These are phyloP conservation scores for Microcebus lehilahytsara DNA, from an alignment of 2,113 vertebrate species.

Conservation along the genomic window DNA sequence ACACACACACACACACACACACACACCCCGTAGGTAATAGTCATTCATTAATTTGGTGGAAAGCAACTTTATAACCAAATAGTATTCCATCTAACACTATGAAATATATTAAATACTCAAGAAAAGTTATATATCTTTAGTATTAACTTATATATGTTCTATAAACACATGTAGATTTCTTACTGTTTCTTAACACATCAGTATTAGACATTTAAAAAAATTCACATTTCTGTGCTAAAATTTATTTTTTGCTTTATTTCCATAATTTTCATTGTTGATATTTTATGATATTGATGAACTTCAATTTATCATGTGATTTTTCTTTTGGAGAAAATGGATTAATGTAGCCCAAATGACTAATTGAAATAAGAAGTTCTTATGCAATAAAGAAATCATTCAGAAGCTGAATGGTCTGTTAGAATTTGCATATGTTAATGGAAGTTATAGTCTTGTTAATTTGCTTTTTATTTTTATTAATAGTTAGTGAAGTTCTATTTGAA, in stretches of 20 bases:
- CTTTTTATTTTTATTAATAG: not conserved
- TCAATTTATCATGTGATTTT: slow-evolving; percentile 19
- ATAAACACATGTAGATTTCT: not conserved
- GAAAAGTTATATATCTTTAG: not conserved
- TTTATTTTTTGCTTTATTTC: not conserved
- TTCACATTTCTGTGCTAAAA: not conserved
- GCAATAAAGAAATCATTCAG: slow-evolving; percentile 28
- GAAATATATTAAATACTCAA: not conserved
- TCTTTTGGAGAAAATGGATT: not conserved
- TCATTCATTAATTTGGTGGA: slow-evolving; percentile 6
- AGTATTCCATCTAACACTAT: not conserved
- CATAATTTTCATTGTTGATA: not conserved
- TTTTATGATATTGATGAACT: not conserved
- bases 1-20: no score
- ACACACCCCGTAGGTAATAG: not conserved
- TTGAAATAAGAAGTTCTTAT: not conserved
- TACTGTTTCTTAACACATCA: not conserved
- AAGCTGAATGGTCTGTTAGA: not conserved
- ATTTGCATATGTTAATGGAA: not conserved
- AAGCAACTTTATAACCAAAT: not conserved
- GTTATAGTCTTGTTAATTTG: not conserved
- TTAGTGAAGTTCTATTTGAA: slow-evolving; percentile 24
- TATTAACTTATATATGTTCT: not conserved
- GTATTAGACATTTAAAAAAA: not conserved
- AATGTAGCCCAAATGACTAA: not conserved